These are phyloP conservation scores for Nineta flava DNA, from an alignment of 2,888 invertebrate species.

Conservation along the genomic window DNA sequence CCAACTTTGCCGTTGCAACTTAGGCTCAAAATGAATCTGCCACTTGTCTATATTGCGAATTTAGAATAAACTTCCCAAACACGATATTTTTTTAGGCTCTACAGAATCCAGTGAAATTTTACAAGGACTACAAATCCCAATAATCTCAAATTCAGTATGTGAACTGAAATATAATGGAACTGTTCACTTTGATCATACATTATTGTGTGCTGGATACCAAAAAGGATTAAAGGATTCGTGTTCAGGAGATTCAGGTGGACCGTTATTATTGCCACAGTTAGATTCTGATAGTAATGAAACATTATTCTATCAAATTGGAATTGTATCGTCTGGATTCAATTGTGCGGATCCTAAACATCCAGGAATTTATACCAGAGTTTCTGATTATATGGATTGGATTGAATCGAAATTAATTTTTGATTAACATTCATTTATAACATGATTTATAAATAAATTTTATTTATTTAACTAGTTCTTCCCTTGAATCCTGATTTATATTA, in stretches of 20 bases:
- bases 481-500: no score
- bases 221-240: slow-evolving; percentile 56
- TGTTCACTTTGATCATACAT: slow-evolving; percentile 37
- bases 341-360: slow-evolving; percentile 45
- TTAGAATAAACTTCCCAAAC: no score
- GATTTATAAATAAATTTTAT: no score
- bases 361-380: slow-evolving; percentile 45
- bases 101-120: slow-evolving; percentile 36
- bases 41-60: no score
- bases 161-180: slow-evolving; percentile 32
- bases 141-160: slow-evolving; percentile 47
- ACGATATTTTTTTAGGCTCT: no score
- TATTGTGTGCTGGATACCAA: slow-evolving; percentile 52
- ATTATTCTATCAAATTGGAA: slow-evolving; percentile 39
- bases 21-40: no score
- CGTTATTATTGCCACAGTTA: slow-evolving; percentile 42
- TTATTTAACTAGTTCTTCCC: no score
- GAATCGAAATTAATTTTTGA: neutral
- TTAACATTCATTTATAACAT: no score
- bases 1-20: no score
- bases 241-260: slow-evolving; percentile 72
- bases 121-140: slow-evolving; percentile 54
- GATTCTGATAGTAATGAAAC: slow-evolving; percentile 15
- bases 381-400: slow-evolving; percentile 47
- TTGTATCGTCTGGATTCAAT: slow-evolving; percentile 49